Evolutionary conservation across 2,113 vertebrate genomes (phyloP), one percentile per base, ranked within the genome.

Genomic region (Equus quagga): DNA sequence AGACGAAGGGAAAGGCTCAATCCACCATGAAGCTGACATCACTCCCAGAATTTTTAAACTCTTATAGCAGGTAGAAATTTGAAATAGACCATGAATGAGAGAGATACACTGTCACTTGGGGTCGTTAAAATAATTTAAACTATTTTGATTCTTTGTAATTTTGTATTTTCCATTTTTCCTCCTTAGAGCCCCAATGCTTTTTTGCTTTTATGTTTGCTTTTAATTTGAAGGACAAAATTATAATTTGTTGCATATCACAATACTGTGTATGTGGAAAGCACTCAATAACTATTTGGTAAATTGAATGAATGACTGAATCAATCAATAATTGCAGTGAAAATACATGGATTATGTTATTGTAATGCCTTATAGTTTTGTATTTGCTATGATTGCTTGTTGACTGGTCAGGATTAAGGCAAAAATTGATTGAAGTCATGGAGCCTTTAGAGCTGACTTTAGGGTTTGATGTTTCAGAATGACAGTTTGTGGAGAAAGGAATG

Each of bases 61-160:
- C 90, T 92, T 87, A 60, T 73, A 51, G 49, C 70, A 19, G 79
- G 21, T 60, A 79, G n/a, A 17, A 14, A 70, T 62, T 88, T 75
- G 28, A 93, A 80, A 51, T 75, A 67, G 49, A 87, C 1, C 73
- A 14, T 93, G 62, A 4, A 28, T 4, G 46, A 78, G 31, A 41
- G 90, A 85, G 11, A 58, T 8, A 85, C 33, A 49, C 87, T 87
- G 44, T 58, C 58, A 41, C 6, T 4, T 67, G 96, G 93, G 31
- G 64, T 96, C 97, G 69, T 94, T 96, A 94, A 98, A 46, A 12
- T 92, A 97, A 96, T 95, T 97, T 92, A 97, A 65, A 64, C 6
- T 62, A 85, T 84, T 90, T 90, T 65, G 23, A 46, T 70, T 87
- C 21, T 46, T 96, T 76, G 11, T 14, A 36, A 41, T 70, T 9